Evolutionary conservation across 2,113 vertebrate species (phyloP).

Genomic region (Varanus komodoensis): DNA sequence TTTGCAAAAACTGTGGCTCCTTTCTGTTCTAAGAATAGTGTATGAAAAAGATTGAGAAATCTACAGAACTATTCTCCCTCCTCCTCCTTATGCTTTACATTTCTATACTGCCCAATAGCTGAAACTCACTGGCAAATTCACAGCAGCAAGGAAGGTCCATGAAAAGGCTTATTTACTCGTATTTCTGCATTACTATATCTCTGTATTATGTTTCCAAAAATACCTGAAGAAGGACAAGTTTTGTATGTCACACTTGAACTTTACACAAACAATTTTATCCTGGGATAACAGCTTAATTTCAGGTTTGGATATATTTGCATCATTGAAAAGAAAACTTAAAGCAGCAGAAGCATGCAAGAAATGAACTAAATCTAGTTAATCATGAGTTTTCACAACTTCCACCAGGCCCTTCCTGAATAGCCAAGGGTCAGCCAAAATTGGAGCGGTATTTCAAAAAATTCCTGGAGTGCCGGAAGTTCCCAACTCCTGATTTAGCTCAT

Average conservation of each 20-base stretch:
- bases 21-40: neutral
- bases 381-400: neutral
- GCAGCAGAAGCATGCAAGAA: neutral
- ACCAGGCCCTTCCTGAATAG: too few relatives aligned
- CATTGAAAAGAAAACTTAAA: neutral
- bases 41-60: neutral
- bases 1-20: neutral
- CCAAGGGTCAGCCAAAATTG: too few relatives aligned
- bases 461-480: too few relatives aligned
- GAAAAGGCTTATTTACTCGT: neutral
- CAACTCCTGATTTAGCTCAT: neutral
- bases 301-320: neutral
- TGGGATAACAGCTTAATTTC: slow-evolving; percentile 1
- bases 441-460: too few relatives aligned
- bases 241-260: neutral
- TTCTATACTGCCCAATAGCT: too few relatives aligned
- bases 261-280: neutral
- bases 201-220: neutral
- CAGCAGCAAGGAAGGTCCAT: neutral
- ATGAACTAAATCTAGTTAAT: too few relatives aligned
- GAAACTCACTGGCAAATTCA: too few relatives aligned
- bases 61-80: too few relatives aligned
- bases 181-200: neutral
- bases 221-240: neutral
- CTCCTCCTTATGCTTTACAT: too few relatives aligned